Conservation (phyloP, 2,888 invertebrate genomes). For the Gymnosoma rotundatum region DNA sequence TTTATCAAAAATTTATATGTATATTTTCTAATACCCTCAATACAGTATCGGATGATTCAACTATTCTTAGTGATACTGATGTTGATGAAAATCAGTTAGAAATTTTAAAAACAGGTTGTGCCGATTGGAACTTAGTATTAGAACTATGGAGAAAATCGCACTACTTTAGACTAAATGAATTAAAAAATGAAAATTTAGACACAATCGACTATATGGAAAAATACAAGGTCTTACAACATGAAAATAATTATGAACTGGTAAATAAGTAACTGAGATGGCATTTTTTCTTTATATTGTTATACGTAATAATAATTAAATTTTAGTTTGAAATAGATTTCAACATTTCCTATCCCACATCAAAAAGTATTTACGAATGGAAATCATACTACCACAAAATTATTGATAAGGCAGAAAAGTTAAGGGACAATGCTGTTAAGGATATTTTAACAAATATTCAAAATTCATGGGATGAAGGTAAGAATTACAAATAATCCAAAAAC, state of each 20-base stretch:
- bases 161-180: slow-evolving; percentile 33
- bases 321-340: slow-evolving; percentile 59
- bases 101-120: slow-evolving; percentile 42
- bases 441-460: slow-evolving; percentile 43
- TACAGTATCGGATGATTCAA: slow-evolving; percentile 8
- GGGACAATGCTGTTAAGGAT: slow-evolving; percentile 37
- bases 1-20: not conserved
- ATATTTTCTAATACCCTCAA: not conserved
- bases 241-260: slow-evolving; percentile 55
- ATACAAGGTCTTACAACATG: slow-evolving; percentile 46
- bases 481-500: not conserved
- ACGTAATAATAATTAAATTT: not conserved
- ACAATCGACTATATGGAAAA: slow-evolving; percentile 47
- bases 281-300: not conserved
- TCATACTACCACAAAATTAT: slow-evolving; percentile 49
- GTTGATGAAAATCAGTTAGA: slow-evolving; percentile 39
- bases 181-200: slow-evolving; percentile 39
- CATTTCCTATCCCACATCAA: slow-evolving; percentile 46
- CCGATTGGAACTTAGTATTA: slow-evolving; percentile 43
- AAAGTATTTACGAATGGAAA: slow-evolving; percentile 54
- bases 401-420: slow-evolving; percentile 45
- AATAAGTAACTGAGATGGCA: not conserved
- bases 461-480: slow-evolving; percentile 44
- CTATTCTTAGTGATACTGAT: slow-evolving; percentile 18
- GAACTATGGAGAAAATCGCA: slow-evolving; percentile 40